Conservation (phyloP, 1,140 invertebrate species). For the Papilio aristodemus region DNA sequence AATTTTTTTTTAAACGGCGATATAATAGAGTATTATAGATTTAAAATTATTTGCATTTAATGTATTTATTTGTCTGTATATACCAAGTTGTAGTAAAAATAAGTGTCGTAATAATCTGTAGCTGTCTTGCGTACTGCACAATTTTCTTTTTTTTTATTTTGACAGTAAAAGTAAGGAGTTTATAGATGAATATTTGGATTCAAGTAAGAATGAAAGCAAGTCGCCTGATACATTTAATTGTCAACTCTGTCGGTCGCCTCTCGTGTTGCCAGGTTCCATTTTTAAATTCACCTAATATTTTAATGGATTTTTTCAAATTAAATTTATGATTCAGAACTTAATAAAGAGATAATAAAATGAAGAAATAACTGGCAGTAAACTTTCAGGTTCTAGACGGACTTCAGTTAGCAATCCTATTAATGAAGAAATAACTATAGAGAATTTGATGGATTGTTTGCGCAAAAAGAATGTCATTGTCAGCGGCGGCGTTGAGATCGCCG, state of each 20-base stretch:
- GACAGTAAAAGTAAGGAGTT: constrained; percentile 19
- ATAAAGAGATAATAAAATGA: neutral
- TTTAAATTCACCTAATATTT: neutral
- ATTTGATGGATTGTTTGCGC: constrained; percentile 51
- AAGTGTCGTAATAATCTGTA: too few species aligned
- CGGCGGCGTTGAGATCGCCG: constrained; percentile 40
- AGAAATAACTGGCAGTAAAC: neutral
- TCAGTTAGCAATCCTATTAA: constrained; percentile 48
- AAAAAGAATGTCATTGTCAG: constrained; percentile 43
- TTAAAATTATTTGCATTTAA: too few species aligned
- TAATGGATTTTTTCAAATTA: neutral
- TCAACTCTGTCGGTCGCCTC: neutral
- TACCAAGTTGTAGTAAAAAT: too few species aligned
- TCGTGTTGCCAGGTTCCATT: neutral
- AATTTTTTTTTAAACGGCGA: too few species aligned
- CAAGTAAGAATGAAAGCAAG: constrained; percentile 1
- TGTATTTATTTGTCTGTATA: too few species aligned
- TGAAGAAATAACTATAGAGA: constrained; percentile 59
- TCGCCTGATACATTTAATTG: neutral
- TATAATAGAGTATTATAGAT: too few species aligned
- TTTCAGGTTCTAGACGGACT: constrained; percentile 50
- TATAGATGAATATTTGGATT: constrained; percentile 19
- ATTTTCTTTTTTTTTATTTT: constrained; percentile 15
- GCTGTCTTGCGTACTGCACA: neutral
- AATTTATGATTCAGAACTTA: neutral